Conservation (phyloP, 2,888 invertebrate species). For the Drosophila dives region DNA sequence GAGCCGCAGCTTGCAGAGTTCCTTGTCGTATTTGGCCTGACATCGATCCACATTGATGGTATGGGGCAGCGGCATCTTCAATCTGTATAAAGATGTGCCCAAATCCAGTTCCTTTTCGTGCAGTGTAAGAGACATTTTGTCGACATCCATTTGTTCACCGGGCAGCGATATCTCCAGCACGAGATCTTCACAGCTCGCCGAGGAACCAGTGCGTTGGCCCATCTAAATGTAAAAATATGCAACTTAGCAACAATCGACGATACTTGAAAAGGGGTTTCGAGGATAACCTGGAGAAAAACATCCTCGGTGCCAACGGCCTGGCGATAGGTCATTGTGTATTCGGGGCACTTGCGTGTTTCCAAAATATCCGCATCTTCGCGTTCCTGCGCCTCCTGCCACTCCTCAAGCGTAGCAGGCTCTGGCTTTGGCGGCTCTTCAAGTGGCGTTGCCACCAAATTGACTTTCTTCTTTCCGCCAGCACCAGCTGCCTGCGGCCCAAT, state of each 20-base stretch:
- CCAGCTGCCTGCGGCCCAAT: constrained; percentile 77
- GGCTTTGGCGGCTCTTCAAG: constrained; percentile 45
- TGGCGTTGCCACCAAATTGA: constrained; percentile 63
- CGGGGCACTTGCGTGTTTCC: constrained; percentile 89
- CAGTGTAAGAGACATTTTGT: constrained; percentile 91
- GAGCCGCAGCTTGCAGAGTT: constrained; percentile 88
- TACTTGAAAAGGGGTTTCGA: background rate
- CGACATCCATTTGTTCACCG: constrained; percentile 88
- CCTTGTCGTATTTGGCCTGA: constrained; percentile 91
- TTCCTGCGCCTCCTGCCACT: constrained; percentile 85
- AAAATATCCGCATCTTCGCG: constrained; percentile 86
- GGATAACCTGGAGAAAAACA: constrained; percentile 90
- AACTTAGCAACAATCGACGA: background rate
- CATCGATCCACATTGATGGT: constrained; percentile 92
- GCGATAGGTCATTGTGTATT: constrained; percentile 92
- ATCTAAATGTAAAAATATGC: constrained; percentile 86
- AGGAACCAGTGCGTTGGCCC: constrained; percentile 91
- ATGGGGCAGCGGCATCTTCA: constrained; percentile 92
- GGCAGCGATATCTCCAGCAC: constrained; percentile 91
- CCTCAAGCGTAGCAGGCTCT: constrained; percentile 71
- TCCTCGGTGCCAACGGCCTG: constrained; percentile 95
- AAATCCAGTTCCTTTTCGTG: constrained; percentile 88
- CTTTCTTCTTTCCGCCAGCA: constrained; percentile 29
- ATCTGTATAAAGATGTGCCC: constrained; percentile 88
- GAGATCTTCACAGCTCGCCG: constrained; percentile 95